phyloP scores from a whole-genome alignment of 2,797 vertebrate genomes.

The Acestrorhynchus altus region DNA sequence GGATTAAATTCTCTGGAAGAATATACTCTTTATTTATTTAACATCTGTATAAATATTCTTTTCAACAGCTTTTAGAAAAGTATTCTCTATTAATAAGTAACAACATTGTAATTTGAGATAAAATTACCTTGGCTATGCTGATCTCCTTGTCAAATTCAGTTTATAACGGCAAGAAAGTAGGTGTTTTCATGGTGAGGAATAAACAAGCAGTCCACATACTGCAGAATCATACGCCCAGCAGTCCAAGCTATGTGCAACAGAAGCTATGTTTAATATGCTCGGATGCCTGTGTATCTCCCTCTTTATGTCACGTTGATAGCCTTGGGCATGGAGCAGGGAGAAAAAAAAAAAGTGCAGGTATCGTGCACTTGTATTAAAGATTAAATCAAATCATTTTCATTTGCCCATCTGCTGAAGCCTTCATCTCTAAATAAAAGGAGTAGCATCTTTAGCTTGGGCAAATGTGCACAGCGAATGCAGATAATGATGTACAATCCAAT shows the following conservation, averaged over 20 bases:
- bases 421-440: conserved; percentile 60
- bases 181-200: conserved; percentile 59
- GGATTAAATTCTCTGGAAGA: too few relatives aligned
- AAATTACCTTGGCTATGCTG: too few relatives aligned
- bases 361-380: conserved; percentile 50
- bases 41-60: too few relatives aligned
- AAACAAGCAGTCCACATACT: conserved; percentile 56
- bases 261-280: conserved; percentile 17
- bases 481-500: conserved; percentile 60
- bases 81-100: too few relatives aligned
- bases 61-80: too few relatives aligned
- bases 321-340: conserved; percentile 42
- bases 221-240: conserved; percentile 45
- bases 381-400: conserved; percentile 65
- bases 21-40: too few relatives aligned
- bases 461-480: conserved; percentile 34
- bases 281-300: not conserved
- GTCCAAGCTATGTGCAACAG: not conserved
- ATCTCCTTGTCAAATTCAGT: too few relatives aligned
- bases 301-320: conserved; percentile 51
- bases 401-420: conserved; percentile 49
- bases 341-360: conserved; percentile 30
- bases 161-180: too few relatives aligned
- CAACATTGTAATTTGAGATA: too few relatives aligned
- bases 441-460: conserved; percentile 27